Evolutionary conservation across 2,113 vertebrate genomes (phyloP).

Genomic region (Pelvicachromis taeniatus): DNA sequence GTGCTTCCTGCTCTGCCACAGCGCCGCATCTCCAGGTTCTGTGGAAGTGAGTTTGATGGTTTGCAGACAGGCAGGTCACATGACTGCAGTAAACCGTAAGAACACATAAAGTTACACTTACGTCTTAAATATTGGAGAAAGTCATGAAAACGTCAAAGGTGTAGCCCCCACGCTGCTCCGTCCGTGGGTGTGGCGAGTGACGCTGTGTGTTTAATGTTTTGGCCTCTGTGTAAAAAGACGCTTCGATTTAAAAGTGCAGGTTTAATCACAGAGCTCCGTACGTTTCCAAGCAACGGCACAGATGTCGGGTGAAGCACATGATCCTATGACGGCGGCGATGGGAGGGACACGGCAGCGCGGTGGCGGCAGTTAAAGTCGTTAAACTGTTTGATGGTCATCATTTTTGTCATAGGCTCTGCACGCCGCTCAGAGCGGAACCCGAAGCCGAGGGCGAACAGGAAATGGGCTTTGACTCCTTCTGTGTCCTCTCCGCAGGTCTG

Average conservation of each 20-base stretch:
- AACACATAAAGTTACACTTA: accelerated
- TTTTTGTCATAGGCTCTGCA: not conserved
- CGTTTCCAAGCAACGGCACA: not conserved
- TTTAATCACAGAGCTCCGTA: not conserved
- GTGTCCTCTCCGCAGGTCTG: slow-evolving; percentile 25
- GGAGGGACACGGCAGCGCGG: not conserved
- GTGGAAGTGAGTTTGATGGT: too few relatives aligned
- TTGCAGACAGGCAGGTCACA: not conserved
- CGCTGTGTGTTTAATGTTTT: not conserved
- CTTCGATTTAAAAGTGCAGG: too few relatives aligned
- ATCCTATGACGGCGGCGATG: not conserved
- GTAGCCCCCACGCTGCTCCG: not conserved
- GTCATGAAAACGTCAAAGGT: accelerated
- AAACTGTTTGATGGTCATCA: not conserved
- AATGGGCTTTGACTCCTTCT: not conserved
- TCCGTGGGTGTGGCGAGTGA: not conserved
- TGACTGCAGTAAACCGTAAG: not conserved
- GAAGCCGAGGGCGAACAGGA: not conserved
- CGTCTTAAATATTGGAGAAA: not conserved
- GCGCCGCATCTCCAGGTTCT: too few relatives aligned
- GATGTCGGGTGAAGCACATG: not conserved
- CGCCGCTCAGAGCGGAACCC: not conserved
- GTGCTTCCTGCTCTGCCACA: too few relatives aligned
- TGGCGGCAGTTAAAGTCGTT: not conserved
- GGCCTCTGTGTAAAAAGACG: not conserved